Conservation (phyloP, 1,140 invertebrate genomes). For the Rhagoletis pomonella region DNA sequence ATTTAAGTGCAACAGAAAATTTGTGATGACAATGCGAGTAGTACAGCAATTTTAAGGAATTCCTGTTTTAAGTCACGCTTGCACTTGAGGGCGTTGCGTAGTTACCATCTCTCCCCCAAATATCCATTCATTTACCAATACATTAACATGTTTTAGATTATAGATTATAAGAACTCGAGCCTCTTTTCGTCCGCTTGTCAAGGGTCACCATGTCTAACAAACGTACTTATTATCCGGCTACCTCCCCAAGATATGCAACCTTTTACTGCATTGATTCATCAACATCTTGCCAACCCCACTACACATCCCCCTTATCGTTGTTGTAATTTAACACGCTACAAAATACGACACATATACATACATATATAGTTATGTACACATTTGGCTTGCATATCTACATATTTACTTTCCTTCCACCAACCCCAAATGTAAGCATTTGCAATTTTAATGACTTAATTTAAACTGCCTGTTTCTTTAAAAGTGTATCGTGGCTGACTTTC, state of each 20-base stretch:
- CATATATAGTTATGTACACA: too few relatives aligned
- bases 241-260: background rate
- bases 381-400: background rate
- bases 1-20: too few relatives aligned
- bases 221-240: background rate
- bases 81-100: background rate
- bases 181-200: background rate
- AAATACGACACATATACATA: background rate
- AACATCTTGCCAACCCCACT: background rate
- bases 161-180: too few relatives aligned
- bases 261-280: background rate
- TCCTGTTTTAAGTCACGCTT: too few relatives aligned
- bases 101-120: background rate
- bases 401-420: background rate
- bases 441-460: conserved; percentile 19
- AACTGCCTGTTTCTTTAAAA: background rate
- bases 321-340: conserved; percentile 18
- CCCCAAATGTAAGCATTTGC: background rate
- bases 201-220: background rate
- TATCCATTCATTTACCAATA: too few relatives aligned
- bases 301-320: background rate
- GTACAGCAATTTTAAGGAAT: too few relatives aligned
- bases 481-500: background rate
- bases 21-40: too few relatives aligned
- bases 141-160: too few relatives aligned